phyloP scores from a whole-genome alignment of 2,888 invertebrate genomes.

The Watsonalla cultraria region DNA sequence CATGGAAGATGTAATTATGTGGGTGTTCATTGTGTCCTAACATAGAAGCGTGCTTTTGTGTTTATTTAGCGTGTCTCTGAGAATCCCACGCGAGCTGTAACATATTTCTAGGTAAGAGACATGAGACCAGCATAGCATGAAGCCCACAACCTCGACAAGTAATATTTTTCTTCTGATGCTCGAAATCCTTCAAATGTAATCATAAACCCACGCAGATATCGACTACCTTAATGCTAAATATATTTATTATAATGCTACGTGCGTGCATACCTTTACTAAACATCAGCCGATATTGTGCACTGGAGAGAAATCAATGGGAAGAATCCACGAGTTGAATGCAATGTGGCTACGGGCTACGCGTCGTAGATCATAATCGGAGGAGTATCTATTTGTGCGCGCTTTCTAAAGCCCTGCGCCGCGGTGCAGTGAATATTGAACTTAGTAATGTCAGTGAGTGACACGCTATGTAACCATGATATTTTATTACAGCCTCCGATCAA shows the following conservation, averaged over 20 bases:
- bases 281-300: constrained; percentile 16
- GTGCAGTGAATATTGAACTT: constrained; percentile 29
- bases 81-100: constrained; percentile 47
- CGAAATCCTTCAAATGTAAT: neutral
- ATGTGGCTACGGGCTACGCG: constrained; percentile 72
- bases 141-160: constrained; percentile 23
- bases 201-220: neutral
- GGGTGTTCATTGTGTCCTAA: constrained; percentile 39
- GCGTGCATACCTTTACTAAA: constrained; percentile 2
- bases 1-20: constrained; percentile 25
- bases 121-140: constrained; percentile 49
- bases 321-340: constrained; percentile 25
- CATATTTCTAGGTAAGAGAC: constrained; percentile 55
- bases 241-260: neutral
- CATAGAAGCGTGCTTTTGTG: constrained; percentile 33
- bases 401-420: constrained; percentile 52
- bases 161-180: neutral
- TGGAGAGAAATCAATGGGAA: constrained; percentile 14
- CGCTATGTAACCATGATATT: constrained; percentile 44
- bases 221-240: neutral
- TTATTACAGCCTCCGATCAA: constrained; percentile 40
- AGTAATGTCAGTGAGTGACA: constrained; percentile 52
- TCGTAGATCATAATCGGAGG: constrained; percentile 76
- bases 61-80: constrained; percentile 47
- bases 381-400: constrained; percentile 73